phyloP scores from a whole-genome alignment of 2,888 invertebrate species.

The Mimas tiliae region DNA sequence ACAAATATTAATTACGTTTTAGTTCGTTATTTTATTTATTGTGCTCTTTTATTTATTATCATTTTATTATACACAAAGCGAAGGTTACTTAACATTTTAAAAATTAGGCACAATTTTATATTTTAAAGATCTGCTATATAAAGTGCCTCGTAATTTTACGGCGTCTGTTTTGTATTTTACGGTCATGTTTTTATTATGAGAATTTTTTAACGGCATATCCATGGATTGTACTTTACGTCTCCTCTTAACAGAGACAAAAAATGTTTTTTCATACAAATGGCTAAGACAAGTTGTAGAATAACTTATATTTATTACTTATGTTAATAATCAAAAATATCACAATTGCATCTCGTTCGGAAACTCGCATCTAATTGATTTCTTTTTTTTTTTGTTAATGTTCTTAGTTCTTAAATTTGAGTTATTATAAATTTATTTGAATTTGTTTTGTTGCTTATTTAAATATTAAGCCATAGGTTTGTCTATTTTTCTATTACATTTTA shows the following conservation, averaged over 20 bases:
- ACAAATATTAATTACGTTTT: conserved; percentile 67
- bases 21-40: conserved; percentile 68
- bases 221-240: conserved; percentile 21
- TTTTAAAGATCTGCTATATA: conserved; percentile 46
- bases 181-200: conserved; percentile 22
- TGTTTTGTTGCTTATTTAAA: conserved; percentile 71
- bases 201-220: conserved; percentile 1
- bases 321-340: conserved; percentile 40
- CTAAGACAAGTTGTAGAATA: conserved; percentile 12
- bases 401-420: conserved; percentile 63
- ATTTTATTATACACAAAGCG: conserved; percentile 56
- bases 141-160: conserved; percentile 3
- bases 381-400: conserved; percentile 68
- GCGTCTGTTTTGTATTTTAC: conserved; percentile 29
- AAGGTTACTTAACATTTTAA: conserved; percentile 75
- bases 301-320: conserved; percentile 33
- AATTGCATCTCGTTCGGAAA: conserved; percentile 65
- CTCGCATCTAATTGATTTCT: conserved; percentile 66
- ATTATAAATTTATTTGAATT: conserved; percentile 50
- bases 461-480: conserved; percentile 50
- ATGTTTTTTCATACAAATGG: background rate
- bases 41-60: conserved; percentile 64
- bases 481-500: conserved; percentile 33
- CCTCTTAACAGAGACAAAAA: background rate
- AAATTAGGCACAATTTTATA: conserved; percentile 42